These are phyloP conservation scores for Cerastis leucographa DNA, from an alignment of 2,888 invertebrate genomes.

Conservation along the genomic window DNA sequence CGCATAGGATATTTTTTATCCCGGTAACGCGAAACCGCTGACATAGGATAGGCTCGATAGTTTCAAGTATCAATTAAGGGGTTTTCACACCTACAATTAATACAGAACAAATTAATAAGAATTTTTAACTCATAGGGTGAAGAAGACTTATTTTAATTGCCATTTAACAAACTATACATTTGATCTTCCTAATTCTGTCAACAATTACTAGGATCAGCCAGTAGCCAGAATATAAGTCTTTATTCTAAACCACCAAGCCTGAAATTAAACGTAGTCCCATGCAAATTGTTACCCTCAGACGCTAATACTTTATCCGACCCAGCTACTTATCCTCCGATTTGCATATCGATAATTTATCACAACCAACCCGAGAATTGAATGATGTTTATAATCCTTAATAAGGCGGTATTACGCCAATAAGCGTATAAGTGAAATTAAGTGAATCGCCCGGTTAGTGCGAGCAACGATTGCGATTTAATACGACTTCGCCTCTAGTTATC, in stretches of 20 bases:
- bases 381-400: slow-evolving; percentile 82
- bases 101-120: not conserved
- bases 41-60: not conserved
- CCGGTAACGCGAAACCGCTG: too few relatives aligned
- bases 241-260: not conserved
- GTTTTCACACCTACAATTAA: not conserved
- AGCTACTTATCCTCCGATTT: slow-evolving; percentile 57
- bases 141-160: not conserved
- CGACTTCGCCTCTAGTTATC: slow-evolving; percentile 87
- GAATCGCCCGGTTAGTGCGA: slow-evolving; percentile 81
- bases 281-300: slow-evolving; percentile 34
- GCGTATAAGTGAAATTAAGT: slow-evolving; percentile 86
- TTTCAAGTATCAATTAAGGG: not conserved
- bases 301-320: slow-evolving; percentile 39
- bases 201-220: not conserved
- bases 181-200: not conserved
- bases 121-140: not conserved
- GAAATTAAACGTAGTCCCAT: not conserved
- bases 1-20: too few relatives aligned
- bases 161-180: not conserved
- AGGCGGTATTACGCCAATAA: slow-evolving; percentile 80
- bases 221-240: not conserved
- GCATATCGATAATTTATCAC: slow-evolving; percentile 64
- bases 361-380: slow-evolving; percentile 70
- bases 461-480: slow-evolving; percentile 80